Conservation (phyloP, 1,140 invertebrate species). For the Holcopasites calliopsidis region DNA sequence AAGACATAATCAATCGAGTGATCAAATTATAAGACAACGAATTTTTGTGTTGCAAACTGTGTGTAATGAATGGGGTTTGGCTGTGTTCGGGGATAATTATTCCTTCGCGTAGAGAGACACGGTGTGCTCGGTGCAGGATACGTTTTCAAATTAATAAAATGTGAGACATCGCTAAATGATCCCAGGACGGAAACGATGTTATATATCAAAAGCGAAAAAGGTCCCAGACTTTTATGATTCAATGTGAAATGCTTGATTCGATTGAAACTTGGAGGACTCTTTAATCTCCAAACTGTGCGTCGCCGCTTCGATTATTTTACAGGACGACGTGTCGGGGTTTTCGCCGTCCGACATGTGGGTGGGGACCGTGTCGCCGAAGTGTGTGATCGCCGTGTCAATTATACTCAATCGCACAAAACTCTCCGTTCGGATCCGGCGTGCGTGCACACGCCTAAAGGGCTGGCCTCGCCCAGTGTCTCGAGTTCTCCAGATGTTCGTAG, state of each 20-base stretch:
- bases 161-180: too few species aligned
- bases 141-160: too few species aligned
- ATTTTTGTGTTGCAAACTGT: conserved; percentile 63
- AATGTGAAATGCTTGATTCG: too few species aligned
- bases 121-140: too few species aligned
- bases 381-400: conserved; percentile 62
- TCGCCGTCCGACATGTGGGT: neutral
- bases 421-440: conserved; percentile 72
- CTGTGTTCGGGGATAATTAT: neutral
- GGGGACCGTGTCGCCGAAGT: conserved; percentile 16
- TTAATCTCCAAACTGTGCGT: too few species aligned
- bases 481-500: conserved; percentile 74
- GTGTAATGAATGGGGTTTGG: conserved; percentile 36
- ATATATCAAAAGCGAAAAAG: too few species aligned
- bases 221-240: too few species aligned
- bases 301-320: neutral
- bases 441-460: conserved; percentile 61
- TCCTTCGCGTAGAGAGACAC: too few species aligned
- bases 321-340: neutral
- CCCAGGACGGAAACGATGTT: too few species aligned
- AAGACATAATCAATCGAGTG: conserved; percentile 68
- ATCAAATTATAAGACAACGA: conserved; percentile 69
- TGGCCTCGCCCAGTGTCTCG: conserved; percentile 71
- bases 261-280: too few species aligned
- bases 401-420: conserved; percentile 75